A percentile compares a stretch with the other conserved stretches of the same genome.
These are phyloP conservation scores for Cossypha caffra DNA, from an alignment of 2,797 vertebrate genomes.

Conservation along the genomic window DNA sequence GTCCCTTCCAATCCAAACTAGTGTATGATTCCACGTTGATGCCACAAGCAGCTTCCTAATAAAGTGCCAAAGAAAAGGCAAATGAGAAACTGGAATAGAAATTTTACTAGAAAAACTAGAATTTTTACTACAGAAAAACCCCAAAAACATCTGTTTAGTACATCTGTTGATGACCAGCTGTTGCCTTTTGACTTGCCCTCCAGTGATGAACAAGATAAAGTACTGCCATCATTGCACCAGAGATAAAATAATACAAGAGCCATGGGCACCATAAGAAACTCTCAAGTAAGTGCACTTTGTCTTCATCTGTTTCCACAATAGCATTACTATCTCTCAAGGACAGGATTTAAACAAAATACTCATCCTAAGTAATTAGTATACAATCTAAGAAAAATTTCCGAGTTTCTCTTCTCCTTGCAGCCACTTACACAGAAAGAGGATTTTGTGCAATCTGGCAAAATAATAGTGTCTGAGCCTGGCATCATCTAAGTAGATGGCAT, in stretches of 20 bases:
- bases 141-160: background rate
- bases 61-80: background rate
- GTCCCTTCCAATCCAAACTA: background rate
- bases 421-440: background rate
- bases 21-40: background rate
- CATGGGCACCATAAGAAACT: rapidly evolving
- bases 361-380: background rate
- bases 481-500: background rate
- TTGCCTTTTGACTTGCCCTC: background rate
- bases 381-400: background rate
- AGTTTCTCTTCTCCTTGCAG: background rate
- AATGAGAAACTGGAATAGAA: background rate
- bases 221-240: background rate
- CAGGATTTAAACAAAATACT: background rate
- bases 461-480: background rate
- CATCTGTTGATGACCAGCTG: background rate
- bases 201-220: background rate
- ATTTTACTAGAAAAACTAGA: background rate
- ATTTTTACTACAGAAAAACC: background rate
- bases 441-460: background rate
- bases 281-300: background rate
- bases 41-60: background rate
- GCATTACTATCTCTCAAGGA: background rate
- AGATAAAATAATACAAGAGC: background rate
- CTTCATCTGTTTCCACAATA: background rate